Percentiles rank a stretch among this genome's conserved stretches.
Conservation (phyloP, 2,797 vertebrate genomes). For the Falco biarmicus region DNA sequence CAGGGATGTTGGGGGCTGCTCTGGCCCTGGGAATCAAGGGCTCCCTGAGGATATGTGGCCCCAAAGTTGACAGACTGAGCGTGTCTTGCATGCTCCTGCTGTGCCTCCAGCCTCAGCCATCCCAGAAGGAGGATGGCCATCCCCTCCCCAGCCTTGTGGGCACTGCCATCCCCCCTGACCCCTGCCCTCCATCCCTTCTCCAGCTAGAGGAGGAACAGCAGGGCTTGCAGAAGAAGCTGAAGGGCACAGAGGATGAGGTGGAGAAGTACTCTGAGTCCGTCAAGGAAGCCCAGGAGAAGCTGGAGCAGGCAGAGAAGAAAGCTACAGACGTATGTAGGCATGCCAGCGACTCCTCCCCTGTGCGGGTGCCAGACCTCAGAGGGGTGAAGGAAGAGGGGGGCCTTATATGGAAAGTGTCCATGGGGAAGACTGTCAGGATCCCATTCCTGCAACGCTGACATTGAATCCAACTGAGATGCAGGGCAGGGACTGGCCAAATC, state of each 20-base stretch:
- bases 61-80: not conserved
- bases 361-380: accelerated
- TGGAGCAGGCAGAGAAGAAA: conserved; percentile 95
- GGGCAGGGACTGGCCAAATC: not conserved
- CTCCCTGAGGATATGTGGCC: not conserved
- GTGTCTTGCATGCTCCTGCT: not conserved
- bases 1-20: not conserved
- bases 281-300: conserved; percentile 95
- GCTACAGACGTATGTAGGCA: conserved; percentile 87
- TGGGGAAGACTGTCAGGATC: not conserved
- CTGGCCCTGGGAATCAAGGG: not conserved
- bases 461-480: not conserved
- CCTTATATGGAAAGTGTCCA: not conserved
- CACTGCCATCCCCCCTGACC: not conserved
- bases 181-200: not conserved
- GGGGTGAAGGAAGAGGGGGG: not conserved
- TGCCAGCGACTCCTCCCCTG: not conserved
- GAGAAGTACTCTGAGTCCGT: conserved; percentile 94
- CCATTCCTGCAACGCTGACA: not conserved
- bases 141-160: not conserved
- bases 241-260: conserved; percentile 93
- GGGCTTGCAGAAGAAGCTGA: conserved; percentile 93
- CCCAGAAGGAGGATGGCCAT: not conserved
- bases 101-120: not conserved
- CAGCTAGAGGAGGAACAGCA: conserved; percentile 93